A percentile compares a stretch with the other conserved stretches of the same genome.
Evolutionary conservation across 2,888 invertebrate species (phyloP).

Genomic region (Rambutsinella grinnellia): DNA sequence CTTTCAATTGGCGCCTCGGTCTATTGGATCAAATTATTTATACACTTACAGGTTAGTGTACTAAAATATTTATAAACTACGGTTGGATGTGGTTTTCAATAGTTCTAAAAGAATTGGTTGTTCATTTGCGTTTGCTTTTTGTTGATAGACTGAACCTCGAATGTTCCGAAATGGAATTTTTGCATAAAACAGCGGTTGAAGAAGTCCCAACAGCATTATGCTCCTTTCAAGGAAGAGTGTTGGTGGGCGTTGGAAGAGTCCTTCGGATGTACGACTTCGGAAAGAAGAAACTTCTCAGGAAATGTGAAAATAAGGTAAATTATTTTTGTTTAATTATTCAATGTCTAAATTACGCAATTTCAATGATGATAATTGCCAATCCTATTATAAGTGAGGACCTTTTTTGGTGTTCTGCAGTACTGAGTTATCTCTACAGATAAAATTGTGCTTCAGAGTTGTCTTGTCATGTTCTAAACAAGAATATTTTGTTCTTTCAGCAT

Average conservation of each 20-base stretch:
- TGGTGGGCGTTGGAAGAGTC: conserved; percentile 94
- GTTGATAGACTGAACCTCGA: conserved; percentile 75
- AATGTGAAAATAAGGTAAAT: conserved; percentile 93
- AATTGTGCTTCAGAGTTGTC: neutral
- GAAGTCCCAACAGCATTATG: conserved; percentile 92
- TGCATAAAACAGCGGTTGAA: conserved; percentile 94
- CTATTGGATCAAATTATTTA: conserved; percentile 85
- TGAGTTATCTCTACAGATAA: conserved; percentile 33
- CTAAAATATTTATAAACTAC: neutral
- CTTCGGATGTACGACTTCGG: conserved; percentile 96
- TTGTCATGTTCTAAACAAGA: neutral
- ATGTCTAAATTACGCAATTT: neutral
- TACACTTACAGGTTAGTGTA: conserved; percentile 85
- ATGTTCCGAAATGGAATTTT: conserved; percentile 87
- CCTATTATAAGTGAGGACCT: conserved; percentile 46
- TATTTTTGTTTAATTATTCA: neutral
- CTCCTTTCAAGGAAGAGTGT: conserved; percentile 89
- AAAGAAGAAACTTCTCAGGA: conserved; percentile 93
- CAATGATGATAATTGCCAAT: conserved; percentile 50
- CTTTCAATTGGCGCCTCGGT: conserved; percentile 87
- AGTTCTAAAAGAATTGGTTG: neutral
- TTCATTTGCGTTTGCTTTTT: neutral
- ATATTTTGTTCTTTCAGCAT: conserved; percentile 74
- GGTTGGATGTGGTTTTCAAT: neutral
- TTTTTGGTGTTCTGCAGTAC: conserved; percentile 63